Evolutionary conservation across 2,113 vertebrate species (phyloP).

Genomic region (Strix aluco): DNA sequence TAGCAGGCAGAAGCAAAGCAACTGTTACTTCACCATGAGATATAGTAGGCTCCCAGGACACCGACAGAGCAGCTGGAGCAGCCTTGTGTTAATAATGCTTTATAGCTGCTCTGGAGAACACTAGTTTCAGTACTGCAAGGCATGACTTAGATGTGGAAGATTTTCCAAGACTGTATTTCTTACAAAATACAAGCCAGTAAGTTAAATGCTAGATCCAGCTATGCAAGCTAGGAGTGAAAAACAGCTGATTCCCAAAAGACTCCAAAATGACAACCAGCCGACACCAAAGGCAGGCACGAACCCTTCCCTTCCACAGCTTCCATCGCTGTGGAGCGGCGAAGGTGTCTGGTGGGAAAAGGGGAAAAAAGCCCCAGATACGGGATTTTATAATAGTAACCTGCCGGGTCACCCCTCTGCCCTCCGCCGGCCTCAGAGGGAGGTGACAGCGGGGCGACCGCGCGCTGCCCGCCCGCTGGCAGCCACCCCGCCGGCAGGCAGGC

Average conservation of each 20-base stretch:
- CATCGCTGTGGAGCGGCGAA: background rate
- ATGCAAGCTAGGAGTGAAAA: background rate
- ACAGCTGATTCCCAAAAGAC: too few relatives aligned
- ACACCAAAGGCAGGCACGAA: fast-evolving
- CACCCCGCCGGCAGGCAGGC: too few relatives aligned
- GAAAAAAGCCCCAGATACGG: fast-evolving
- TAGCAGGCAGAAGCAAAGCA: background rate
- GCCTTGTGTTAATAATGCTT: background rate
- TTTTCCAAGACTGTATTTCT: background rate
- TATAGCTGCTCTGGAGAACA: fast-evolving
- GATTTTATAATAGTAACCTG: fast-evolving
- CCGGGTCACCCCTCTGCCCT: too few relatives aligned
- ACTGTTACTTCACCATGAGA: background rate
- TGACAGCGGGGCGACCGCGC: background rate
- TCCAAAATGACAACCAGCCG: background rate
- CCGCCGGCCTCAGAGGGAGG: too few relatives aligned
- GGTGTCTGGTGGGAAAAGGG: background rate
- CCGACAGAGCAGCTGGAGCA: too few relatives aligned
- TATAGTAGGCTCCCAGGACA: fast-evolving
- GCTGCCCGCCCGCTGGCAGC: too few relatives aligned
- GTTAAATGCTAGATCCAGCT: background rate
- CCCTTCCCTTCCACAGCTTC: background rate
- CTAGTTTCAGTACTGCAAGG: background rate
- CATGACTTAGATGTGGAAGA: fast-evolving
- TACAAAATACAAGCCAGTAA: background rate